A percentile compares a stretch with the other conserved stretches of the same genome.
phyloP scores from a whole-genome alignment of 2,113 vertebrate species.

The Picathartes gymnocephalus region DNA sequence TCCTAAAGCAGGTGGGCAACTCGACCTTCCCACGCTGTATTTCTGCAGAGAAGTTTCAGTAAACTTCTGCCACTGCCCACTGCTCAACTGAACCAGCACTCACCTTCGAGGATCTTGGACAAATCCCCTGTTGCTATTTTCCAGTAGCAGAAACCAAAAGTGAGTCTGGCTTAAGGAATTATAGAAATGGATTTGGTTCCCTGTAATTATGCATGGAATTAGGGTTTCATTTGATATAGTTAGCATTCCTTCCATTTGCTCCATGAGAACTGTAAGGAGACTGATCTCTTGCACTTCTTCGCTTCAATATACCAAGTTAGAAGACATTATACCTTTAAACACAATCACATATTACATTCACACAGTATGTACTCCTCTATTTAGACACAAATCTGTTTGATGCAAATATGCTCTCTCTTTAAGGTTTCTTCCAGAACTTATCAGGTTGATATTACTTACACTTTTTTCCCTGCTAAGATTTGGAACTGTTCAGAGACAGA shows the following conservation, averaged over 20 bases:
- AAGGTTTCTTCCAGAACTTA: slow-evolving; percentile 6
- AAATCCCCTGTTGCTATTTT: not conserved
- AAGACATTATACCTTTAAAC: not conserved
- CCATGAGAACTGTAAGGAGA: not conserved
- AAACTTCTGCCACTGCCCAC: not conserved
- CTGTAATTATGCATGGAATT: not conserved
- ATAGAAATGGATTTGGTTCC: not conserved
- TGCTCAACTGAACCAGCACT: not conserved
- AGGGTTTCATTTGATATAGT: not conserved
- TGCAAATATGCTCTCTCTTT: not conserved
- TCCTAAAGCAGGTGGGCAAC: not conserved
- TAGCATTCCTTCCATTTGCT: not conserved
- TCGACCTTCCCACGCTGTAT: not conserved
- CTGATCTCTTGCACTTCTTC: not conserved
- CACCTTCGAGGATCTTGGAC: not conserved
- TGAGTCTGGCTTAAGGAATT: not conserved
- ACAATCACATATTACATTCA: not conserved
- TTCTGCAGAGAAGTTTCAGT: not conserved
- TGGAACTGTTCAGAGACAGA: slow-evolving; percentile 5
- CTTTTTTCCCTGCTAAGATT: not conserved
- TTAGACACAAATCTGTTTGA: not conserved
- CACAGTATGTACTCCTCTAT: not conserved
- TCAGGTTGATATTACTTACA: not conserved
- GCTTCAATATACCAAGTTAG: not conserved
- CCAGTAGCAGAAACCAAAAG: not conserved